Percentiles rank a stretch among this genome's conserved stretches.
phyloP scores from a whole-genome alignment of 2,113 vertebrate species.

The Planiliza haematocheilus region DNA sequence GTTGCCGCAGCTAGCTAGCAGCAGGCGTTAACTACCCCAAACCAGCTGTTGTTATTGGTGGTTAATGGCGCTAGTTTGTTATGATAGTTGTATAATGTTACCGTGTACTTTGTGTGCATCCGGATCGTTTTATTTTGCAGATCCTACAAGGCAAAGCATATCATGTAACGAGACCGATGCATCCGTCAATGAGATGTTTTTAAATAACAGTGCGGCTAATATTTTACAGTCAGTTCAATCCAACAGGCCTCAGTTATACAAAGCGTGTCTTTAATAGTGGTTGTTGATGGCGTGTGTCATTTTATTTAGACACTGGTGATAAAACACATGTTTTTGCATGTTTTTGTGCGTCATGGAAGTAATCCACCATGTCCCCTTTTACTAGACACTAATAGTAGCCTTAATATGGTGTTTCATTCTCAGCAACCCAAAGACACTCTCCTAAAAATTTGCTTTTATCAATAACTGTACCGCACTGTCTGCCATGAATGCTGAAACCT shows the following conservation, averaged over 20 bases:
- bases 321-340: no score
- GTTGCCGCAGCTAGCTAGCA: slow-evolving; percentile 57
- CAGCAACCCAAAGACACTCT: not conserved
- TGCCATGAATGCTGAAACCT: slow-evolving; percentile 20
- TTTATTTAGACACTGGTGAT: no score
- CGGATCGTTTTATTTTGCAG: not conserved
- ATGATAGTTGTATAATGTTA: slow-evolving; percentile 21
- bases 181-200: slow-evolving; percentile 19
- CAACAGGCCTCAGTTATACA: slow-evolving; percentile 46
- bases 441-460: not conserved
- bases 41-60: slow-evolving; percentile 58
- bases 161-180: slow-evolving; percentile 18
- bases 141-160: not conserved
- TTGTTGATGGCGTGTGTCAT: not conserved
- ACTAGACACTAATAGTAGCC: not conserved
- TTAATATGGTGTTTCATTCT: slow-evolving; percentile 25
- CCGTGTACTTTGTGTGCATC: not conserved
- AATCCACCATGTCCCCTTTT: slow-evolving; percentile 20
- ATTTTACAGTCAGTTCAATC: slow-evolving; percentile 44
- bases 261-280: not conserved
- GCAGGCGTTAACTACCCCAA: slow-evolving; percentile 52
- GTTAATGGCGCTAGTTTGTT: slow-evolving; percentile 32
- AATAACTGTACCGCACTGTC: slow-evolving; percentile 1
- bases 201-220: slow-evolving; percentile 29
- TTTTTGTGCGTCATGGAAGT: slow-evolving; percentile 32